Evolutionary conservation across 2,113 vertebrate genomes (phyloP), one percentile per base, ranked within the genome.

Genomic region (Heteronetta atricapilla): DNA sequence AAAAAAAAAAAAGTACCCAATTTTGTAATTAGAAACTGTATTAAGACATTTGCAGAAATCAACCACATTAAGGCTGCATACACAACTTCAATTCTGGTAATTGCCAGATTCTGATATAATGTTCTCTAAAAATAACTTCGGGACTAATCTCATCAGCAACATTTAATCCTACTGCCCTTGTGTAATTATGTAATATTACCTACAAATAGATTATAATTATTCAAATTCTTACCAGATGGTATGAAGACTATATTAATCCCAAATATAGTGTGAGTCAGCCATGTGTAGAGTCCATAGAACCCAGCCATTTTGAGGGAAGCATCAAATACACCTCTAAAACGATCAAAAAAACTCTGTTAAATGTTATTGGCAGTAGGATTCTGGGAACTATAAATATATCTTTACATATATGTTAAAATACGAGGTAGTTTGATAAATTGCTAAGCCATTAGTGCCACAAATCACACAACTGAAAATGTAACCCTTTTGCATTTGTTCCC

Each of bases 161-260:
- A 59, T 10, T 89, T 58, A 72, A 31, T 50, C 55, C 46, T 73
- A 82, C 25, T 82, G 29, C 75, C 55, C 62, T 82, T 58, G 19
- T 69, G 76, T 18, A 81, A 48, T 9, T 55, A 75, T 0, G 4
- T 10, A 48, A 4, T 62, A 79, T 48, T 78, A 84, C 20, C 58
- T 58, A 58, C 26, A 29, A 53, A 76, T 12, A 63, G 14, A 53
- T 60, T 62, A 7, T 10, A 79, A 79, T 55, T 56, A 46, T 46
- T 93, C 31, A 28, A 31, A 33, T 67, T 76, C 97, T 99, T 98
- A 99, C 99, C 99, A 95, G 99, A 99, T 36, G 99, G 99, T 97
- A 99, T 99, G 98, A 99, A 99, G 97, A 99, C 98, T 66, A 99
- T 99, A 97, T 99, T 99, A 98, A 99, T 99, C 95, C 99, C 99